phyloP scores from a whole-genome alignment of 2,113 vertebrate species.

The Lipophrys pholis region DNA sequence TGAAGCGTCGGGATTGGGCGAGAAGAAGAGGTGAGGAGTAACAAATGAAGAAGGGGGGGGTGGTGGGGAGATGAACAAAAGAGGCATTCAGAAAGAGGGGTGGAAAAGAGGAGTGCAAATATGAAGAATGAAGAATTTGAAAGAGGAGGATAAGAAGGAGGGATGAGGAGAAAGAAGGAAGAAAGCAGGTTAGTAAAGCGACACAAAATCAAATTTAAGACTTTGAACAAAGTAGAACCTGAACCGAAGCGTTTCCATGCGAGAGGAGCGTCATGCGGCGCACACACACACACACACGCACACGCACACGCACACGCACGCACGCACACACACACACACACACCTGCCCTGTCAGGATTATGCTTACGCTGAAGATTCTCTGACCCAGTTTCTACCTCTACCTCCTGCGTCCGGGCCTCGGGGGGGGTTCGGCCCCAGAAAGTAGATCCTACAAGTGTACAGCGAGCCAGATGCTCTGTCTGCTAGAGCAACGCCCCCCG shows the following conservation, averaged over 20 bases:
- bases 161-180: constrained; percentile 56
- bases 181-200: constrained; percentile 74
- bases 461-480: constrained; percentile 41
- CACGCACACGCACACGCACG: constrained; percentile 31
- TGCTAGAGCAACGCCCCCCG: constrained; percentile 6
- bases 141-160: constrained; percentile 53
- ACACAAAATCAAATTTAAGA: constrained; percentile 53
- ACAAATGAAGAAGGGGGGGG: constrained; percentile 2
- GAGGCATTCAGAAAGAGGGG: not conserved
- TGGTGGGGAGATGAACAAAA: not conserved
- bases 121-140: constrained; percentile 38
- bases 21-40: not conserved
- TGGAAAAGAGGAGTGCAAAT: constrained; percentile 13
- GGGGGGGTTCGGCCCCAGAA: too few relatives aligned
- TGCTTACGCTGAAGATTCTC: constrained; percentile 52
- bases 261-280: too few relatives aligned
- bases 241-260: constrained; percentile 22
- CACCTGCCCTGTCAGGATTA: constrained; percentile 46
- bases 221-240: constrained; percentile 16
- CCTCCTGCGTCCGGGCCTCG: constrained; percentile 49
- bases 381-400: constrained; percentile 73
- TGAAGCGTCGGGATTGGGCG: constrained; percentile 68
- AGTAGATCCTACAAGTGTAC: not conserved
- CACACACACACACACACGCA: constrained; percentile 26
- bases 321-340: constrained; percentile 15